phyloP scores from a whole-genome alignment of 2,797 vertebrate genomes.

The Onychomys arenicola region DNA sequence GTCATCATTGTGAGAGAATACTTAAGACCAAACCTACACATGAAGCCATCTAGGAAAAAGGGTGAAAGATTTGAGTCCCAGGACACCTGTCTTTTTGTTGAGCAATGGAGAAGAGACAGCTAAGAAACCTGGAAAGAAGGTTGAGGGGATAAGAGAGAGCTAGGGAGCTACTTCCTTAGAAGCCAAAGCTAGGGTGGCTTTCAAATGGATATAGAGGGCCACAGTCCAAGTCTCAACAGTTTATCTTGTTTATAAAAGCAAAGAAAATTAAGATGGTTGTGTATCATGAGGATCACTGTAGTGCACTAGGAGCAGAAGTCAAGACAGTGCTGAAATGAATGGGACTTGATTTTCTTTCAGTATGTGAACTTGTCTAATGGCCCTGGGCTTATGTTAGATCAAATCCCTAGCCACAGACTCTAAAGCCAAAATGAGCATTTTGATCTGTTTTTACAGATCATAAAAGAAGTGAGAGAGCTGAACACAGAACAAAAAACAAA shows the following conservation, averaged over 20 bases:
- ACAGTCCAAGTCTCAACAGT: neutral
- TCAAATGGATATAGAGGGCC: neutral
- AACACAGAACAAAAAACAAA: neutral
- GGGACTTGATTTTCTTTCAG: neutral
- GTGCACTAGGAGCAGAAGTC: neutral
- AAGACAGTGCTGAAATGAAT: slow-evolving; percentile 13
- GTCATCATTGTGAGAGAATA: neutral
- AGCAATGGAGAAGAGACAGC: neutral
- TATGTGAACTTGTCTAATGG: neutral
- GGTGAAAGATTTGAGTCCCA: neutral
- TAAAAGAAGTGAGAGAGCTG: neutral
- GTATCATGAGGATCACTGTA: neutral
- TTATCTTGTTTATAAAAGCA: neutral
- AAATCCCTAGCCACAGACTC: neutral
- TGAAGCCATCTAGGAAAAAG: neutral
- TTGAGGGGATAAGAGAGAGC: neutral
- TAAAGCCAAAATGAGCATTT: neutral
- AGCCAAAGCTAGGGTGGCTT: neutral
- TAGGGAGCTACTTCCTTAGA: neutral
- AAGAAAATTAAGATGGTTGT: neutral
- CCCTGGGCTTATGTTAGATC: neutral
- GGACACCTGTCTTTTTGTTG: neutral
- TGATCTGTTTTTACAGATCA: neutral
- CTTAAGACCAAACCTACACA: neutral
- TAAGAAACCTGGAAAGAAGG: neutral